phyloP scores from a whole-genome alignment of 1,140 invertebrate species.

The Ladona fulva region DNA sequence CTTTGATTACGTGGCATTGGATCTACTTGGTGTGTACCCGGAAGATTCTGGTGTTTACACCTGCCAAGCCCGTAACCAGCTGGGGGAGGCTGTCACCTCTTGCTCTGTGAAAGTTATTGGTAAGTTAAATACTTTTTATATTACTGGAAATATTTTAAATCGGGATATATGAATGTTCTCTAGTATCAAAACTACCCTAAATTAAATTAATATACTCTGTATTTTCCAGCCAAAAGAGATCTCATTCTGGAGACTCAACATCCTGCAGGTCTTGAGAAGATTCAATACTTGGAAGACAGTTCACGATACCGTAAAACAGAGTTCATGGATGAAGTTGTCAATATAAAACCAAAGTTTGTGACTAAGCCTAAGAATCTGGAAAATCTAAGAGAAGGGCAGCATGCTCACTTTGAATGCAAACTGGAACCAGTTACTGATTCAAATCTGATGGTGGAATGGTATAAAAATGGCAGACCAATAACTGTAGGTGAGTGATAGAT shows the following conservation, averaged over 20 bases:
- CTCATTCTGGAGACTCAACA: slow-evolving; percentile 76
- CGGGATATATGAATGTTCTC: not conserved
- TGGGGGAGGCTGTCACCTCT: slow-evolving; percentile 90
- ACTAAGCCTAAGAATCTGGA: slow-evolving; percentile 77
- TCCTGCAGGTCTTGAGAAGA: slow-evolving; percentile 77
- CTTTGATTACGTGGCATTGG: slow-evolving; percentile 94
- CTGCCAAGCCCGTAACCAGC: slow-evolving; percentile 80
- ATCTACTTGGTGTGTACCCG: slow-evolving; percentile 90
- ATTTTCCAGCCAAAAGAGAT: slow-evolving; percentile 63
- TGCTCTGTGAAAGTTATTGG: slow-evolving; percentile 74
- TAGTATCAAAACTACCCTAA: not conserved
- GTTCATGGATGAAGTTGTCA: slow-evolving; percentile 71
- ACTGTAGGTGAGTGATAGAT: slow-evolving; percentile 53
- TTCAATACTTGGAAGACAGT: slow-evolving; percentile 81
- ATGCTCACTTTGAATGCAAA: slow-evolving; percentile 96
- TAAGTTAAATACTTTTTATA: slow-evolving; percentile 25
- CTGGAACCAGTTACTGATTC: slow-evolving; percentile 92
- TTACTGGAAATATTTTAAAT: not conserved
- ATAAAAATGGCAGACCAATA: slow-evolving; percentile 78
- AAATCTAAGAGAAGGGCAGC: slow-evolving; percentile 79
- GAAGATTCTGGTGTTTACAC: slow-evolving; percentile 95
- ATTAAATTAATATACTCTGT: not conserved
- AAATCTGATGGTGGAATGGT: slow-evolving; percentile 90
- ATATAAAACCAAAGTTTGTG: slow-evolving; percentile 71
- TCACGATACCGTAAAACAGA: slow-evolving; percentile 76